Evolutionary conservation across 2,113 vertebrate genomes (phyloP).

Genomic region (Dromiciops gliroides): DNA sequence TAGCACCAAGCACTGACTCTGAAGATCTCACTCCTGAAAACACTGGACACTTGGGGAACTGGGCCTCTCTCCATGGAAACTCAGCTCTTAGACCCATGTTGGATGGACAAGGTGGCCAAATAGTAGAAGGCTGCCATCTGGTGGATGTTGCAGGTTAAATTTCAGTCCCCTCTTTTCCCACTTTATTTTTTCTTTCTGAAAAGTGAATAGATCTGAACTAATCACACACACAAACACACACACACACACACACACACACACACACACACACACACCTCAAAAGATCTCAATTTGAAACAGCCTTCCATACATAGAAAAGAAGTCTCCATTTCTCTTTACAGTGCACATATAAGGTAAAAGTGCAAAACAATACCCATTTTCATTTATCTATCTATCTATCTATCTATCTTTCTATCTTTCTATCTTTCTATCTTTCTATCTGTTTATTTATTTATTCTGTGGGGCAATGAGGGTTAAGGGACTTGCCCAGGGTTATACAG

Average conservation of each 20-base stretch:
- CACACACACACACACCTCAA: too few relatives aligned
- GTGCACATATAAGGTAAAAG: background rate
- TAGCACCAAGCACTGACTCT: background rate
- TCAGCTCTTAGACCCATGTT: background rate
- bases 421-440: too few relatives aligned
- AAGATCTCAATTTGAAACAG: background rate
- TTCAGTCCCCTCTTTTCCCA: too few relatives aligned
- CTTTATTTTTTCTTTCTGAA: background rate
- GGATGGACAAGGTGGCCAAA: background rate
- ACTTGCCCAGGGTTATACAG: too few relatives aligned
- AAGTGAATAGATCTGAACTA: background rate
- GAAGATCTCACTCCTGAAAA: background rate
- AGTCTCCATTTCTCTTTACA: background rate
- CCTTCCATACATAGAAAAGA: background rate
- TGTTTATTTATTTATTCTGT: too few relatives aligned
- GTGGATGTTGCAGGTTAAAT: background rate
- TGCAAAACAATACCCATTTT: background rate
- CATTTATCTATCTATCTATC: too few relatives aligned
- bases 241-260: too few relatives aligned
- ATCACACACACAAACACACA: background rate
- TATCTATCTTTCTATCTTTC: too few relatives aligned
- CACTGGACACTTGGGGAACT: background rate
- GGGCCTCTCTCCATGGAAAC: background rate
- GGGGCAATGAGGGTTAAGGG: too few relatives aligned
- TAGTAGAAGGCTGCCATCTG: background rate